Percentiles rank a stretch among this genome's conserved stretches.
phyloP scores from a whole-genome alignment of 1,140 invertebrate species.

The Tribolium madens region DNA sequence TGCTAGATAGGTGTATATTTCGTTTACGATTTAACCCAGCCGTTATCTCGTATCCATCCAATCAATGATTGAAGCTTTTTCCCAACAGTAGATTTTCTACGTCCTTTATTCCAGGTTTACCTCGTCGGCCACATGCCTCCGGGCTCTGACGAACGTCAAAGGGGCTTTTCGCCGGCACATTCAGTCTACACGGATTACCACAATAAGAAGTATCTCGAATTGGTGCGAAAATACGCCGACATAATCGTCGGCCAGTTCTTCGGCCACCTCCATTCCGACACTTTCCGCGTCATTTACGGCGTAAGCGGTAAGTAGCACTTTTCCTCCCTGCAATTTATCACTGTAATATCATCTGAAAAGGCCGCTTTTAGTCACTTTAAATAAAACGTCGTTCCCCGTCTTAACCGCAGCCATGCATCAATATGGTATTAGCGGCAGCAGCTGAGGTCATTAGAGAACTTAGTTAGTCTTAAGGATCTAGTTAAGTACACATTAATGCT shows the following conservation, averaged over 20 bases:
- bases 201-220: slow-evolving; percentile 78
- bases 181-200: slow-evolving; percentile 74
- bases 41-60: no score
- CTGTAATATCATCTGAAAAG: no score
- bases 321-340: no score
- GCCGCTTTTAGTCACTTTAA: not conserved
- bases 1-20: no score
- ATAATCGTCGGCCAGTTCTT: slow-evolving; percentile 94
- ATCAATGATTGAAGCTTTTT: not conserved
- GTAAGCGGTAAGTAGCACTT: slow-evolving; percentile 71
- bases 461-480: slow-evolving; percentile 58
- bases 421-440: slow-evolving; percentile 38
- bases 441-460: slow-evolving; percentile 51
- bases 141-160: slow-evolving; percentile 84
- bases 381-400: not conserved
- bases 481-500: slow-evolving; percentile 59
- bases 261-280: slow-evolving; percentile 91
- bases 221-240: slow-evolving; percentile 78
- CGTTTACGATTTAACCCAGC: no score
- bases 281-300: slow-evolving; percentile 87
- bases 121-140: slow-evolving; percentile 91
- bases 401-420: slow-evolving; percentile 23
- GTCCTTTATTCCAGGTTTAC: slow-evolving; percentile 77
- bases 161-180: slow-evolving; percentile 70
- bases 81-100: not conserved